A percentile compares a stretch with the other conserved stretches of the same genome.
phyloP scores from a whole-genome alignment of 2,113 vertebrate genomes.

The Fukomys damarensis region DNA sequence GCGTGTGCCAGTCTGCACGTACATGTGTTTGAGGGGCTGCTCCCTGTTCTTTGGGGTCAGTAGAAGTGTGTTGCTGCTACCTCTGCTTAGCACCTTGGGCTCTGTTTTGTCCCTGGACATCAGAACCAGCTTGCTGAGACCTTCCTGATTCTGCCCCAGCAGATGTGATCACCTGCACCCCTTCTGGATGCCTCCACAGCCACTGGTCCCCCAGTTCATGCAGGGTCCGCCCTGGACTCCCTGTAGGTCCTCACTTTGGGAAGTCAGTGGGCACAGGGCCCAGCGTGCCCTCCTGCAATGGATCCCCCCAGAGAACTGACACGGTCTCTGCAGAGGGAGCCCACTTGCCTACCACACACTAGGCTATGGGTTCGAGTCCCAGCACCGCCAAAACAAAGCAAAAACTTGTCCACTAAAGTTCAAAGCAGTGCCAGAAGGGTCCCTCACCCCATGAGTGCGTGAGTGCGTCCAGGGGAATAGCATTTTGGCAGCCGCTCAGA shows the following conservation, averaged over 20 bases:
- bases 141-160: neutral
- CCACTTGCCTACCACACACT: neutral
- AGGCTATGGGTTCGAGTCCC: neutral
- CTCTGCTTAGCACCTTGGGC: neutral
- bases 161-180: accelerated
- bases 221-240: neutral
- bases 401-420: neutral
- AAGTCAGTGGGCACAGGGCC: neutral
- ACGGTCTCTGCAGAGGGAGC: neutral
- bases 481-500: too few relatives aligned
- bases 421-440: neutral
- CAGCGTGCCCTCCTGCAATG: neutral
- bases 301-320: neutral
- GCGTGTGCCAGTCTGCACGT: neutral
- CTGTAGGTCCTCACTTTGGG: neutral
- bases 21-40: neutral
- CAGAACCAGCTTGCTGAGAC: neutral
- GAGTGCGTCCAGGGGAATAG: neutral
- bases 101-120: neutral
- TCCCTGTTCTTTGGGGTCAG: neutral
- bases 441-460: neutral
- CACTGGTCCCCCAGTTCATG: neutral
- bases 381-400: neutral
- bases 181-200: neutral
- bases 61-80: neutral